Conservation (phyloP, 2,888 invertebrate species). For the Drosophila histrio region DNA sequence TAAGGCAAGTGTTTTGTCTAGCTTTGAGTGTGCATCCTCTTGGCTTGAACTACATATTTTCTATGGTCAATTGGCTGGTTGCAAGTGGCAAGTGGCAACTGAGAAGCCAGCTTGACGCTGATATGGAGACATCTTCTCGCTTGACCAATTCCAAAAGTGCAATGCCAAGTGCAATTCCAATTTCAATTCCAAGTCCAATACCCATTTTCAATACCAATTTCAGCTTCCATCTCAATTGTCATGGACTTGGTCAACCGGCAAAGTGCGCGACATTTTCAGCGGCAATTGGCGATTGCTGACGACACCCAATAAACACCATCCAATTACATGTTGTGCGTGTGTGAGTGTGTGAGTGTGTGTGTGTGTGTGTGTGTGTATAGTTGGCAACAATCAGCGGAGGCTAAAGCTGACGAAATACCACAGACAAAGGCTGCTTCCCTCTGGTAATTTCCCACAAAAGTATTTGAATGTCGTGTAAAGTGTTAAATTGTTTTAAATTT, state of each 20-base stretch:
- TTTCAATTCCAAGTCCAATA: constrained; percentile 18
- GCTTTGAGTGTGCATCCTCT: not conserved
- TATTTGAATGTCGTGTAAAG: constrained; percentile 80
- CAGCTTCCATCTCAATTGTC: constrained; percentile 51
- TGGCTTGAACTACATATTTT: not conserved
- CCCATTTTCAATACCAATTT: constrained; percentile 34
- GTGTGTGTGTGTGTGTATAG: constrained; percentile 31
- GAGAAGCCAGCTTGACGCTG: constrained; percentile 9
- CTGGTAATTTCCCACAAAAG: constrained; percentile 74
- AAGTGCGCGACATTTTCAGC: constrained; percentile 39
- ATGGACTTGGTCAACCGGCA: constrained; percentile 26
- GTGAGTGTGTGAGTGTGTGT: not conserved
- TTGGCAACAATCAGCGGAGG: constrained; percentile 56
- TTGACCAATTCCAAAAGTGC: not conserved
- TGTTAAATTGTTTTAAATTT: constrained; percentile 78
- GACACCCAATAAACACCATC: constrained; percentile 74
- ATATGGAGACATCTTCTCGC: constrained; percentile 19
- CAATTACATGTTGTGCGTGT: constrained; percentile 56
- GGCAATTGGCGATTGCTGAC: constrained; percentile 73
- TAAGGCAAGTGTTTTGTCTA: too few species aligned
- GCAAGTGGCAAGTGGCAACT: constrained; percentile 1
- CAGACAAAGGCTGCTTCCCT: constrained; percentile 46
- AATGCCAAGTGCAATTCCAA: constrained; percentile 15
- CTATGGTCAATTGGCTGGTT: not conserved
- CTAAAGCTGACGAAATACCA: constrained; percentile 63